Conservation (phyloP, 2,113 vertebrate species). For the Gulo gulo region DNA sequence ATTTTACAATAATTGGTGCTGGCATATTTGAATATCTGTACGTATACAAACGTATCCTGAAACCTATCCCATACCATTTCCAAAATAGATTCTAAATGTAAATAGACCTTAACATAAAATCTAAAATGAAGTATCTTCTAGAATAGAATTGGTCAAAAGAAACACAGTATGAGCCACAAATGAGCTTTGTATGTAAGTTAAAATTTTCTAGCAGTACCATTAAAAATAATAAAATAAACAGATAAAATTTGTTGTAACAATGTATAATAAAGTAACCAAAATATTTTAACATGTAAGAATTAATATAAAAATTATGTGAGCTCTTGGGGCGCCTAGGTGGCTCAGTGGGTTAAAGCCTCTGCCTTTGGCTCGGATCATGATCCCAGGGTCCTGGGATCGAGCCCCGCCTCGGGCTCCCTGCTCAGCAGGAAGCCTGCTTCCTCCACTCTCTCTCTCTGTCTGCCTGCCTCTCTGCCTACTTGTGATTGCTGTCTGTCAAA, state of each 20-base stretch:
- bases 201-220: not conserved
- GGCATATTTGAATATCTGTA: not conserved
- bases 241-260: not conserved
- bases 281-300: not conserved
- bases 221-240: not conserved
- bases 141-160: not conserved
- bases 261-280: not conserved
- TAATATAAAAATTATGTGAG: not conserved
- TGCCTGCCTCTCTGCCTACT: no score
- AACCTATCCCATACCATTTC: not conserved
- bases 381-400: no score
- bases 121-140: not conserved
- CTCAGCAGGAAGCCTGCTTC: no score
- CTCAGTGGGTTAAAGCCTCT: no score
- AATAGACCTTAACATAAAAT: not conserved
- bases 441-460: no score
- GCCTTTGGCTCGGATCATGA: no score
- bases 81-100: not conserved
- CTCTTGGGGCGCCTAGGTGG: no score
- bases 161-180: not conserved
- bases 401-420: no score
- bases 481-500: no score
- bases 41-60: not conserved
- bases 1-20: not conserved
- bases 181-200: not conserved